Conservation (phyloP, 2,888 invertebrate species). For the Eupithecia insigniata region DNA sequence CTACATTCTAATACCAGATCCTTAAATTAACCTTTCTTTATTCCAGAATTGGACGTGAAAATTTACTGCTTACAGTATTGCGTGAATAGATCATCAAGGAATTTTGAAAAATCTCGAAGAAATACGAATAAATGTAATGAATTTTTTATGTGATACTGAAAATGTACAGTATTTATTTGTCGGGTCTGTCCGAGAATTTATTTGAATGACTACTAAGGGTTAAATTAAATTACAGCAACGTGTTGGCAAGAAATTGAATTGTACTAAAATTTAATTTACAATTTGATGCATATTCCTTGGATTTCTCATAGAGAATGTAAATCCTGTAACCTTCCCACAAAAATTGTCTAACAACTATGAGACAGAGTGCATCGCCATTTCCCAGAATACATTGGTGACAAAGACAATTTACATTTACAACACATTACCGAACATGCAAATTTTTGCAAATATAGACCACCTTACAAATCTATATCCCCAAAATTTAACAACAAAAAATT, state of each 20-base stretch:
- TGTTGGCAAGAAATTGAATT: conserved; percentile 13
- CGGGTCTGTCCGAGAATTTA: not conserved
- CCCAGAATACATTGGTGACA: conserved; percentile 6
- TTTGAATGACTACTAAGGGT: not conserved
- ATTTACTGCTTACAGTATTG: not conserved
- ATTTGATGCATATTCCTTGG: not conserved
- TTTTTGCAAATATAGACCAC: not conserved
- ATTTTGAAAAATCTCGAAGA: not conserved
- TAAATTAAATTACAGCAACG: not conserved
- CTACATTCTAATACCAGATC: conserved; percentile 18
- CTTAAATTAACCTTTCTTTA: not conserved
- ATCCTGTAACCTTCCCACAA: conserved; percentile 8
- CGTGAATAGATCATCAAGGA: not conserved
- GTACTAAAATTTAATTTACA: conserved; percentile 26
- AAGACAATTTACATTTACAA: not conserved
- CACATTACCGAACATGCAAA: conserved; percentile 1
- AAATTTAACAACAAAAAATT: not conserved
- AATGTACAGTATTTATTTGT: not conserved
- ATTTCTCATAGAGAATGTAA: not conserved
- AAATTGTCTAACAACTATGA: not conserved
- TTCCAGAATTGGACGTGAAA: not conserved
- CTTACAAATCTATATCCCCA: not conserved
- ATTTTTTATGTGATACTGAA: not conserved
- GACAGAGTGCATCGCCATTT: conserved; percentile 14
- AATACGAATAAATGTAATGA: not conserved